Percentiles rank a stretch among this genome's conserved stretches.
phyloP scores from a whole-genome alignment of 1,140 invertebrate species.

The Leptinotarsa undecemlineata region DNA sequence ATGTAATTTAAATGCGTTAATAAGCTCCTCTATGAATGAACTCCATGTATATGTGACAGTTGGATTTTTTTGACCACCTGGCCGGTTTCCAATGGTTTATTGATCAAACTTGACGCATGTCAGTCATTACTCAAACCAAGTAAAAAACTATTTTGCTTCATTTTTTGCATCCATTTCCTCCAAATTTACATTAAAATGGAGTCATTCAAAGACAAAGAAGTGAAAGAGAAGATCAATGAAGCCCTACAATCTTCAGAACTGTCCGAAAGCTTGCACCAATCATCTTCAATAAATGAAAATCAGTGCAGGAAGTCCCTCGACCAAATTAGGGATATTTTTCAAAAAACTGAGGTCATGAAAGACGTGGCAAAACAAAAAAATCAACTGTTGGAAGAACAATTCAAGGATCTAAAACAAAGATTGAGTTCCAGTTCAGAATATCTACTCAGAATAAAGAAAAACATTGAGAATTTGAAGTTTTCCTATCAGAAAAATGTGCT shows the following conservation, averaged over 20 bases:
- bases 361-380: slow-evolving; percentile 39
- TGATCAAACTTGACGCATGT: slow-evolving; percentile 27
- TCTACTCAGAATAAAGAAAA: slow-evolving; percentile 47
- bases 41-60: not conserved
- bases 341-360: slow-evolving; percentile 49
- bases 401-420: slow-evolving; percentile 37
- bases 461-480: slow-evolving; percentile 49
- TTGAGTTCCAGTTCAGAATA: slow-evolving; percentile 45
- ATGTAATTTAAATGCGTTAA: too few relatives aligned
- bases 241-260: slow-evolving; percentile 9
- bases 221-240: slow-evolving; percentile 24
- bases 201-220: slow-evolving; percentile 16
- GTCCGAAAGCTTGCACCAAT: not conserved
- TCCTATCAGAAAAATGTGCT: slow-evolving; percentile 43
- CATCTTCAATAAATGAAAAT: slow-evolving; percentile 20
- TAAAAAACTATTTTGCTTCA: slow-evolving; percentile 10
- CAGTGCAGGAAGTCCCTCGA: slow-evolving; percentile 24
- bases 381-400: slow-evolving; percentile 43
- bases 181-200: slow-evolving; percentile 27
- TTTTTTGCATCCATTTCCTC: not conserved
- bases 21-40: too few relatives aligned
- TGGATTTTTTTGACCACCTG: not conserved
- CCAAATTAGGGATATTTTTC: slow-evolving; percentile 39
- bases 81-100: slow-evolving; percentile 14
- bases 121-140: not conserved